phyloP scores from a whole-genome alignment of 2,797 vertebrate species.

The Choloepus didactylus region DNA sequence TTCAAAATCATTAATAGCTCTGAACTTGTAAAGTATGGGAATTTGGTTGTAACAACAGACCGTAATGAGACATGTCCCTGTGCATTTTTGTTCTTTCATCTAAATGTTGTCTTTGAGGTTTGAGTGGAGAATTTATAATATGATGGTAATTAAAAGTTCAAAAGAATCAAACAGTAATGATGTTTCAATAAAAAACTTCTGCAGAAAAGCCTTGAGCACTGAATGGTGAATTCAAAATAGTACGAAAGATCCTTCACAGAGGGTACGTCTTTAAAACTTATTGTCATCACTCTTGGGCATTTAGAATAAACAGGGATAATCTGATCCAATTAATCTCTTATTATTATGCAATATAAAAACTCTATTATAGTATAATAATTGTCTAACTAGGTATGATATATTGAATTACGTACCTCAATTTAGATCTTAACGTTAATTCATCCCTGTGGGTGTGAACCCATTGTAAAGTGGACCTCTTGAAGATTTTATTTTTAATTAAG shows the following conservation, averaged over 20 bases:
- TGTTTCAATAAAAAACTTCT: not conserved
- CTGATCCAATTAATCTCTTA: not conserved
- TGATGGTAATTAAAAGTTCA: not conserved
- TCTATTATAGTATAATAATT: not conserved
- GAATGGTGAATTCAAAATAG: not conserved
- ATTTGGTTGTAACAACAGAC: not conserved
- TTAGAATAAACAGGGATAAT: not conserved
- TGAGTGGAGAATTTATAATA: not conserved
- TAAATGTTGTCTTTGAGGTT: not conserved
- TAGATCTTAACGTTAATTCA: too few species aligned
- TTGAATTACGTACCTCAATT: too few species aligned
- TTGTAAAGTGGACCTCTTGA: too few species aligned
- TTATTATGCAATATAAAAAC: not conserved
- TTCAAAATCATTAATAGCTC: not conserved
- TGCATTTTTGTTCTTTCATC: conserved; percentile 5
- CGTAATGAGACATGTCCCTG: not conserved
- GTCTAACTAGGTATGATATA: not conserved
- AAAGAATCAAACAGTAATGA: not conserved
- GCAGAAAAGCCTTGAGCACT: not conserved
- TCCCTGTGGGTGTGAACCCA: too few species aligned
- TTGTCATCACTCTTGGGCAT: not conserved
- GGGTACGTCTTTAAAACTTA: not conserved
- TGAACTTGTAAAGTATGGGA: not conserved
- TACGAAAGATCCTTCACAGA: not conserved
- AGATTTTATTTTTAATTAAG: too few species aligned